Conservation (phyloP, 2,113 vertebrate genomes). For the Barbus barbus region DNA sequence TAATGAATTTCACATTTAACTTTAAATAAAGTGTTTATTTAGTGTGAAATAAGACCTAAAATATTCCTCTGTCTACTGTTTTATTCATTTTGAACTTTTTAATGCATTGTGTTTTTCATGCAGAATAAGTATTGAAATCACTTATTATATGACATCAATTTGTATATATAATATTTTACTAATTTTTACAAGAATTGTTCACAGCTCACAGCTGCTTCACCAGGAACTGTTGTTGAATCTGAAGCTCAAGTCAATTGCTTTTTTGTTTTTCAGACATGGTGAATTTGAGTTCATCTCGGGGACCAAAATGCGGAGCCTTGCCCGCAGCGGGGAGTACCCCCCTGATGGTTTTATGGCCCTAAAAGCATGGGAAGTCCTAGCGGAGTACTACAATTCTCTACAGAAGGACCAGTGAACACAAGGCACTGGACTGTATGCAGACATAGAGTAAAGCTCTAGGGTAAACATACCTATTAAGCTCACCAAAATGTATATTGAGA, state of each 20-base stretch:
- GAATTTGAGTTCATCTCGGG: constrained; percentile 90
- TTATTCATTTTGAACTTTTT: neutral
- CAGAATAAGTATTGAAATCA: too few relatives aligned
- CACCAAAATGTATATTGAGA: too few relatives aligned
- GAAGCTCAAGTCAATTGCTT: neutral
- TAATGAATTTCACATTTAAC: too few relatives aligned
- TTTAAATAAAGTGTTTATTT: too few relatives aligned
- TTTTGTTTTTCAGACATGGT: constrained; percentile 71
- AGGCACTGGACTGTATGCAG: neutral
- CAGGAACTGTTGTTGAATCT: too few relatives aligned
- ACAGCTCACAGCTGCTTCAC: neutral
- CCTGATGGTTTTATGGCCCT: constrained; percentile 96
- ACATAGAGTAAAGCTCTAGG: neutral
- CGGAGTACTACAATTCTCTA: constrained; percentile 87
- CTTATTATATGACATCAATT: too few relatives aligned
- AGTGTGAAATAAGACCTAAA: too few relatives aligned
- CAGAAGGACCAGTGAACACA: constrained; percentile 80
- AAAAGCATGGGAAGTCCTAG: constrained; percentile 93
- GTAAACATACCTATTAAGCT: too few relatives aligned
- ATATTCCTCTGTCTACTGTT: neutral
- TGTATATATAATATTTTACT: neutral
- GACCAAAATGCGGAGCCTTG: constrained; percentile 68
- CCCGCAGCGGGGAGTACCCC: constrained; percentile 67
- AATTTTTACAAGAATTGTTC: too few relatives aligned
- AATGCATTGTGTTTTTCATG: neutral